Evolutionary conservation across 1,140 invertebrate genomes (phyloP).

Genomic region (Tenebrio molitor): DNA sequence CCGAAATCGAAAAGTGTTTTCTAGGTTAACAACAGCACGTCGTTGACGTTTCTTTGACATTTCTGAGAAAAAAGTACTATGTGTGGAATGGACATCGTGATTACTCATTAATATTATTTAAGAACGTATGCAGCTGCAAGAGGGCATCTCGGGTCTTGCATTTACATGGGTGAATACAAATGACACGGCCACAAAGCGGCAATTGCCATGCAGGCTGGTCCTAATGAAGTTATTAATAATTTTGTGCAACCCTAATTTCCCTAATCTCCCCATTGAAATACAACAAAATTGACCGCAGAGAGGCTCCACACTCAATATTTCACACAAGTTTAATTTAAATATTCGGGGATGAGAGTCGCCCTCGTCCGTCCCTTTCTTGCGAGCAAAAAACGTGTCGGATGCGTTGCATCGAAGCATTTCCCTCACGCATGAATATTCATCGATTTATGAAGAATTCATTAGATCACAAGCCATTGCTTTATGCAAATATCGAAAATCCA

Average conservation of each 20-base stretch:
- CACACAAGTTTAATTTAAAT: background rate
- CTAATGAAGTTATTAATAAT: slow-evolving; percentile 37
- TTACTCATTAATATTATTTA: no score
- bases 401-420: background rate
- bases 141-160: background rate
- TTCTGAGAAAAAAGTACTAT: no score
- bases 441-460: slow-evolving; percentile 44
- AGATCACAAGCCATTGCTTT: slow-evolving; percentile 45
- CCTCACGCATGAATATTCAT: slow-evolving; percentile 39
- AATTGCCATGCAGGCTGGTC: slow-evolving; percentile 32
- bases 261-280: slow-evolving; percentile 25
- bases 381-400: no score
- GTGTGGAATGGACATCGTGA: no score
- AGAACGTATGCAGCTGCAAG: background rate
- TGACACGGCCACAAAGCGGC: slow-evolving; percentile 24
- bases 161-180: slow-evolving; percentile 12
- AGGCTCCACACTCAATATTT: background rate
- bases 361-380: no score
- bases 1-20: no score
- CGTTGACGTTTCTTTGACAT: no score
- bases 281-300: slow-evolving; percentile 20
- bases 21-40: no score
- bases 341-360: background rate
- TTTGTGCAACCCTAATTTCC: slow-evolving; percentile 24
- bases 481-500: slow-evolving; percentile 48